Base-by-base conservation (phyloP, 1,140 invertebrate species). In the Cryptotermes secundus region DNA sequence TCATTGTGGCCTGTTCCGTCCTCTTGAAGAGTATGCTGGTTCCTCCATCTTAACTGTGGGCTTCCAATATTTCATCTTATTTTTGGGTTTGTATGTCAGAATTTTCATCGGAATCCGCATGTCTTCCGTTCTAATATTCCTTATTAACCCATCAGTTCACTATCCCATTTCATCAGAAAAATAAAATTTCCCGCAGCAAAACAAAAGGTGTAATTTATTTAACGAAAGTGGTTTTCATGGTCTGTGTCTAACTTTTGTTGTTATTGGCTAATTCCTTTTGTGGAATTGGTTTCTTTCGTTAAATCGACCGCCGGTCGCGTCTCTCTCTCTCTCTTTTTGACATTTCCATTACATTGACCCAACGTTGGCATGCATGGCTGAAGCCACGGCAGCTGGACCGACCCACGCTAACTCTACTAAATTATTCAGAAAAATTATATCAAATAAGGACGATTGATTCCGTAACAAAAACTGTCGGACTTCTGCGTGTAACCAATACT, bases 241-340 rank as follows among this genome's bases (percentile, higher is more conserved):
- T 72, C 59, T 72, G 6, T 31, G n/a, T 31, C 31, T 31, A 26
- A 72, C 59, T 72, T 72, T 4, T 72, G 59, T 72, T 72, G n/a
- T 72, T 72, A 72, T 72, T 72, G 59, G 59, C n/a, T 72, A 72
- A 72, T 72, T 72, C 59, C 59, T 26, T 72, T 72, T 72, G 59
- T 72, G 59, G 26, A 31, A 72, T 72, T 72, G 59, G 59, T 72
- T 72, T 72, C 59, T 72, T 72, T 72, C 59, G 31, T 72, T 72
- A 72, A 31, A 72, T 72, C 26, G 59, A 72, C 59, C 53, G 53
- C 53, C 59, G 59, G 26, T 31, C 14, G 59, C 31, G 59, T 31
- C 26, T 72, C 53, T 59, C n/a, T n/a, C n/a, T n/a, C n/a, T 72
- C 59, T 72, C 31, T 72, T 72, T 72, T 72, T 72, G 59, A 72